Percentiles rank a stretch among this genome's conserved stretches.
phyloP scores from a whole-genome alignment of 2,113 vertebrate species.

The Sphyrna mokarran region DNA sequence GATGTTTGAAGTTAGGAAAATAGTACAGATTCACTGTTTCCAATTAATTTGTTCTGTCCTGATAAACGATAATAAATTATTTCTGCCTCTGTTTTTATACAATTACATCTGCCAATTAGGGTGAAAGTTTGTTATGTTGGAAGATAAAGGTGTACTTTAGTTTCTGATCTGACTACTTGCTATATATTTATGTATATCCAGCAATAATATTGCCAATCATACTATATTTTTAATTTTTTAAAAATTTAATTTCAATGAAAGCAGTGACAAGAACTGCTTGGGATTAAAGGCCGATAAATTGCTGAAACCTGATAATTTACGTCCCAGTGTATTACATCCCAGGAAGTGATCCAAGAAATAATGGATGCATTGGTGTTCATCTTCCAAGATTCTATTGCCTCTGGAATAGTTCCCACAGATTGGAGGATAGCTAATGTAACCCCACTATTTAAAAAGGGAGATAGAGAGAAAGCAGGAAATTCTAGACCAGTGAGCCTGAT shows the following conservation, averaged over 20 bases:
- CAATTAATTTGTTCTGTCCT: background rate
- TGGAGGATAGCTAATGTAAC: too few species aligned
- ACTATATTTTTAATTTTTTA: background rate
- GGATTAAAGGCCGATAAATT: too few species aligned
- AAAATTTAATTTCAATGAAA: background rate
- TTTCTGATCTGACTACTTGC: background rate
- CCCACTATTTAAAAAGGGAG: too few species aligned
- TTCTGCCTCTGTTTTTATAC: background rate
- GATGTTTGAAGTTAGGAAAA: background rate
- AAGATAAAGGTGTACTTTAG: background rate
- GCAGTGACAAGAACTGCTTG: background rate
- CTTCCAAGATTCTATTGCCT: too few species aligned
- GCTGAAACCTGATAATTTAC: too few species aligned
- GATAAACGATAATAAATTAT: background rate
- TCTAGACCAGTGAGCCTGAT: too few species aligned
- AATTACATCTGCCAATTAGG: background rate
- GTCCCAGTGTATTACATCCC: too few species aligned
- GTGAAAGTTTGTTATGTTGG: background rate
- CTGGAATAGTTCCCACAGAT: too few species aligned
- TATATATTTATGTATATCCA: too few species aligned
- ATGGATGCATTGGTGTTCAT: too few species aligned
- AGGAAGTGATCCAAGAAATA: too few species aligned
- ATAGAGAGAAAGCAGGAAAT: too few species aligned
- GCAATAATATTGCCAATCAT: background rate
- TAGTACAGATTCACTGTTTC: background rate